These are phyloP conservation scores for Varecia variegata DNA, from an alignment of 2,797 vertebrate species.

Conservation along the genomic window DNA sequence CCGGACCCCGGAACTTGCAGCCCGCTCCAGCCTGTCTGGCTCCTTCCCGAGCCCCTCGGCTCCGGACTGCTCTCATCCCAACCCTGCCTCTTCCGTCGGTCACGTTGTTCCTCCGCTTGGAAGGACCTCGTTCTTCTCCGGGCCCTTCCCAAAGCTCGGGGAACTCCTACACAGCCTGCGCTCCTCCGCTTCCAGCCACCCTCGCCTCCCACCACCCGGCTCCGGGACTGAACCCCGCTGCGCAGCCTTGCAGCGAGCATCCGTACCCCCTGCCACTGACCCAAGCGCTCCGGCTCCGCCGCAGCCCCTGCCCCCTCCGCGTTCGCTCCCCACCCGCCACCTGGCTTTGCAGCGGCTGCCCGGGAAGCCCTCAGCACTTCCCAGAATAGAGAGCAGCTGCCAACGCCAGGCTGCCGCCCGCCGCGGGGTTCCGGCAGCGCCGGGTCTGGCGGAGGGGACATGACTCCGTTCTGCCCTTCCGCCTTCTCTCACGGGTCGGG, in stretches of 20 bases:
- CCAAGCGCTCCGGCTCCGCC: background rate
- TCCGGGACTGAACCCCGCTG: background rate
- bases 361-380: slow-evolving; percentile 33
- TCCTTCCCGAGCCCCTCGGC: slow-evolving; percentile 16
- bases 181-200: background rate
- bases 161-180: background rate
- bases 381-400: slow-evolving; percentile 53
- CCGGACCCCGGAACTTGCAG: background rate
- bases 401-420: background rate
- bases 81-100: slow-evolving; percentile 51
- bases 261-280: background rate
- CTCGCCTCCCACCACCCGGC: background rate
- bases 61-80: background rate
- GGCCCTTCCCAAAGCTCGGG: background rate
- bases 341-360: slow-evolving; percentile 30
- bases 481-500: background rate
- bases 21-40: background rate
- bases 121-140: slow-evolving; percentile 39
- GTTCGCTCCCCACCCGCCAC: slow-evolving; percentile 31
- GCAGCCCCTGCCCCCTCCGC: background rate
- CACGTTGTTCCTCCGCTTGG: slow-evolving; percentile 45
- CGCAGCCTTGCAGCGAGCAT: background rate
- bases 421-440: background rate
- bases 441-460: background rate
- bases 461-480: background rate